Base-by-base conservation (phyloP, 1,140 invertebrate genomes). In the Nomia melanderi region DNA sequence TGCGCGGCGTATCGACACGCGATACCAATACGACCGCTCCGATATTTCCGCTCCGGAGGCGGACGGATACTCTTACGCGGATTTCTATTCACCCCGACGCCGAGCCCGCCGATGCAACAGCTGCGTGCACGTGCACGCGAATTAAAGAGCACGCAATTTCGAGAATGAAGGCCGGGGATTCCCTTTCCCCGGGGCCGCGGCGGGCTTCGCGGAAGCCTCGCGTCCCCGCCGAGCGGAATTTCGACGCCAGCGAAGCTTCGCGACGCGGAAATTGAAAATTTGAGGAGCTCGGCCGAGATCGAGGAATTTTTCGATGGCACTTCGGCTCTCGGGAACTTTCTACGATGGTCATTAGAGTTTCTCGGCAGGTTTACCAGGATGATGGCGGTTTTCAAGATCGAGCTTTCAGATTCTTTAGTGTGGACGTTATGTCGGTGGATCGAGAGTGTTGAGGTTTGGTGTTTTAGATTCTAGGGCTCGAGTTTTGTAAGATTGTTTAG, bases 71-170 rank as follows among this genome's bases (percentile, higher is more conserved):
- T 41, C 9, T 20, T n/a, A 11, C 33, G 11, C n/a, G n/a, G 59
- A n/a, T 41, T n/a, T 41, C 59, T 41, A 41, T 41, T 41, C 47
- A 50, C n/a, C 47, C 47, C 7, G n/a, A n/a, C 20, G 5, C n/a
- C 47, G 41, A 14, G 1, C 39, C 1, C 14, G 41, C 39, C 14
- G 41, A 44, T 44, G 41, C 41, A 44, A 44, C 41, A 44, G 41
- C 41, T 44, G 41, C 41, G 2, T 17, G 20, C 12, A 11, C 14
- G 12, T 44, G 14, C 41, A 44, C 47, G 47, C 47, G 47, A n/a
- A 50, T 50, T 50, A 50, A 50, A 50, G 47, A n/a, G 47, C 47
- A n/a, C 6, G 47, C 47, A 50, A 50, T 56, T 56, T 56, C 53
- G 53, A 56, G 20, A 56, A 27, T 56, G 53, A 17, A n/a, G 17